A percentile compares a stretch with the other conserved stretches of the same genome.
Evolutionary conservation across 2,113 vertebrate species (phyloP).

Genomic region (Glaucomys volans): DNA sequence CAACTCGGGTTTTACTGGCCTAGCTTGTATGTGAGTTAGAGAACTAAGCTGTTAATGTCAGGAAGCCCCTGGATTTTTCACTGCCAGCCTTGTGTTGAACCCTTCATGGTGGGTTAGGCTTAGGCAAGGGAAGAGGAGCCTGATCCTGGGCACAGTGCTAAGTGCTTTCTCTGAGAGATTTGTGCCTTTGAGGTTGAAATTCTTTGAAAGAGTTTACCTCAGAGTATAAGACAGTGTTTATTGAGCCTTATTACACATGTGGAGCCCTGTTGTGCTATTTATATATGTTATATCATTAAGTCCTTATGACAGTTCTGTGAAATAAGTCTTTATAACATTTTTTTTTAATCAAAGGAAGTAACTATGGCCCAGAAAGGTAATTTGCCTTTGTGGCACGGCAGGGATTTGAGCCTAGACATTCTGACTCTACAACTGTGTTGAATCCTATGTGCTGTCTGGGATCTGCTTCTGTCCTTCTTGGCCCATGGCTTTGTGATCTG

Average conservation of each 20-base stretch:
- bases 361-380: neutral
- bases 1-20: neutral
- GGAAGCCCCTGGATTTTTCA: conserved; percentile 9
- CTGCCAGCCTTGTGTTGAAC: neutral
- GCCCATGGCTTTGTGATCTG: neutral
- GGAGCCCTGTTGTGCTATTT: neutral
- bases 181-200: neutral
- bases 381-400: neutral
- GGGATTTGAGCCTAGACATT: conserved; percentile 25
- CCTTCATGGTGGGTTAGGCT: neutral
- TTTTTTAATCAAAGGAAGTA: conserved; percentile 20
- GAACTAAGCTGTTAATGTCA: neutral
- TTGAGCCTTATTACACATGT: neutral
- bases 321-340: neutral
- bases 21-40: neutral
- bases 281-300: neutral
- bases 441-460: neutral
- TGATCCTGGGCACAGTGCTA: neutral
- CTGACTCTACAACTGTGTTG: neutral
- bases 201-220: neutral
- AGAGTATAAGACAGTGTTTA: conserved; percentile 7
- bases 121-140: neutral
- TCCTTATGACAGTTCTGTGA: neutral
- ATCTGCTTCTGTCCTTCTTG: neutral
- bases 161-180: conserved; percentile 38